Evolutionary conservation across 2,113 vertebrate genomes (phyloP).

Genomic region (Trinectes maculatus): DNA sequence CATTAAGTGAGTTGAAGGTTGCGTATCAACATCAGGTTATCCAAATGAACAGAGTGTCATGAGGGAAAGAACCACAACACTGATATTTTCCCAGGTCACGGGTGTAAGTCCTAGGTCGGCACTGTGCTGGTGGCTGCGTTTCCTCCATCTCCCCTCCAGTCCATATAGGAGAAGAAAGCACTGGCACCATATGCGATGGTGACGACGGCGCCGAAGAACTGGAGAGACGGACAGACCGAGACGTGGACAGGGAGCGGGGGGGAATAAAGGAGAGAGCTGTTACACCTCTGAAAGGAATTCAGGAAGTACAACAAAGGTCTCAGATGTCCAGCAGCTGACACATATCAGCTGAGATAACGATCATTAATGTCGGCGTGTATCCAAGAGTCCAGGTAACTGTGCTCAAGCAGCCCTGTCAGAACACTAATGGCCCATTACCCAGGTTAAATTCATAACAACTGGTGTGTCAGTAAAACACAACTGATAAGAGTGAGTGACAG

Average conservation of each 20-base stretch:
- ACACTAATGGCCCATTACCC: not conserved
- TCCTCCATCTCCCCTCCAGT: conserved; percentile 86
- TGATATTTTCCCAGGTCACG: not conserved
- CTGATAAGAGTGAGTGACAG: conserved; percentile 23
- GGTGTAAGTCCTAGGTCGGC: conserved; percentile 68
- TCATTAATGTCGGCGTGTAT: not conserved
- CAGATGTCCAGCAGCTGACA: not conserved
- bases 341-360: not conserved
- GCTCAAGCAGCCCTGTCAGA: not conserved
- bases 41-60: not conserved
- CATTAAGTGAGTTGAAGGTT: not conserved
- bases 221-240: conserved; percentile 19
- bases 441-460: fast-evolving
- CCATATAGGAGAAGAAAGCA: conserved; percentile 86
- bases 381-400: not conserved
- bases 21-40: not conserved
- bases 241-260: not conserved
- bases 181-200: conserved; percentile 85
- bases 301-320: not conserved
- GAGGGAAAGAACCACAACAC: not conserved
- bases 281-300: not conserved
- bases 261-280: not conserved
- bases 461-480: not conserved
- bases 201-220: conserved; percentile 89
- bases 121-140: conserved; percentile 86